phyloP scores from a whole-genome alignment of 2,797 vertebrate species.

The Pelobates cultripes region DNA sequence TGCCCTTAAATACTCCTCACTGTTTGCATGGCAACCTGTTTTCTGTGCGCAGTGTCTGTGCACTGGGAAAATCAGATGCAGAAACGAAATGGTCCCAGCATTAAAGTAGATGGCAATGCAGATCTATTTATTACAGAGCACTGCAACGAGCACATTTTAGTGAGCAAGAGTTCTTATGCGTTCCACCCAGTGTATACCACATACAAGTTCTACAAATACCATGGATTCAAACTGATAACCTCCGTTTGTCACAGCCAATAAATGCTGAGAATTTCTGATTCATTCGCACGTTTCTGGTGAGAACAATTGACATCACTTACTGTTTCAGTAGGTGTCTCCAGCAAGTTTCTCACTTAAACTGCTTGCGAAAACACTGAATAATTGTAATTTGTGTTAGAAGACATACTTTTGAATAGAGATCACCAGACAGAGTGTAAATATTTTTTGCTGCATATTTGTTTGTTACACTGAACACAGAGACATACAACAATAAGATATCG shows the following conservation, averaged over 20 bases:
- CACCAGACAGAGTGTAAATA: constrained; percentile 2
- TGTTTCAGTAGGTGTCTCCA: constrained; percentile 40
- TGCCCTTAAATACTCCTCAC: constrained; percentile 23
- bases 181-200: too few species aligned
- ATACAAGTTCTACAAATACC: too few species aligned
- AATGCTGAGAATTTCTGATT: constrained; percentile 38
- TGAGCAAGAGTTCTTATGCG: too few species aligned
- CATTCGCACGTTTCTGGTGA: constrained; percentile 45
- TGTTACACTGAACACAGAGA: not conserved
- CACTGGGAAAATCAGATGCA: constrained; percentile 10
- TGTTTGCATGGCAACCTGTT: constrained; percentile 38
- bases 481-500: constrained; percentile 25
- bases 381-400: constrained; percentile 28
- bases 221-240: not conserved
- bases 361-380: constrained; percentile 34
- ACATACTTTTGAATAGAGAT: constrained; percentile 18
- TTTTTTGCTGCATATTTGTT: constrained; percentile 5
- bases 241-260: constrained; percentile 15
- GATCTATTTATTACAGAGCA: not conserved
- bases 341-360: constrained; percentile 36
- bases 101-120: not conserved
- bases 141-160: not conserved
- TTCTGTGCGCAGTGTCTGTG: not conserved
- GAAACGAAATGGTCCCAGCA: constrained; percentile 1
- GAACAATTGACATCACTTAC: constrained; percentile 39